These are phyloP conservation scores for Atopsyche davidsoni DNA, from an alignment of 1,140 invertebrate genomes.

Conservation along the genomic window DNA sequence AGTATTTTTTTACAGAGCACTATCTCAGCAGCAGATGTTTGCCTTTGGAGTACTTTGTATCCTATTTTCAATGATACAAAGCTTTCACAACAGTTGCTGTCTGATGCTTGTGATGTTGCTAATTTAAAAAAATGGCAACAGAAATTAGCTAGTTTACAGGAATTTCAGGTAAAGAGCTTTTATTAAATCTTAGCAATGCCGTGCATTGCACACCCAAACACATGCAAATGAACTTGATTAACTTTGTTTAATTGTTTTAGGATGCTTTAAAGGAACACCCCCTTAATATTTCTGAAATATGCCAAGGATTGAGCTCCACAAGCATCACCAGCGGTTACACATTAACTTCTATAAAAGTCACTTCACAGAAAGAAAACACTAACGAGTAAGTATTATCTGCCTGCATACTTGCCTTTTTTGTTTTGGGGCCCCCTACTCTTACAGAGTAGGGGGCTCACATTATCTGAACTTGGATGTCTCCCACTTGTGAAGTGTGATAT, in stretches of 20 bases:
- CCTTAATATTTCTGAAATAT: constrained; percentile 14
- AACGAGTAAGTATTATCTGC: constrained; percentile 31
- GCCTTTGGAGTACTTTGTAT: constrained; percentile 61
- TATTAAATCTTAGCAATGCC: too few species aligned
- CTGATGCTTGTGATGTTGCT: constrained; percentile 40
- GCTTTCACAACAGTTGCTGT: constrained; percentile 40
- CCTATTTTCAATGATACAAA: constrained; percentile 46
- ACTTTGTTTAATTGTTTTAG: constrained; percentile 5
- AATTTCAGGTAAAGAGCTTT: constrained; percentile 51
- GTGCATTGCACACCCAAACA: too few species aligned
- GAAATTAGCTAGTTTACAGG: constrained; percentile 34
- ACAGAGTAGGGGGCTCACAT: constrained; percentile 35
- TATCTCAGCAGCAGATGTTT: constrained; percentile 55
- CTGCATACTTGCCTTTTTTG: too few species aligned
- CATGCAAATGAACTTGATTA: constrained; percentile 6
- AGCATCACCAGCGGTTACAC: constrained; percentile 2
- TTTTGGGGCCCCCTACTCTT: too few species aligned
- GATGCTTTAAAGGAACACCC: constrained; percentile 24
- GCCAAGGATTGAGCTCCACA: constrained; percentile 5
- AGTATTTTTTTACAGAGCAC: constrained; percentile 38
- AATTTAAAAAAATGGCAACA: constrained; percentile 51
- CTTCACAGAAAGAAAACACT: constrained; percentile 41
- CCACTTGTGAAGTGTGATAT: constrained; percentile 24
- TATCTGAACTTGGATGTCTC: constrained; percentile 29
- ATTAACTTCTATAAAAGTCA: background rate